Conservation (phyloP, 2,888 invertebrate species). For the Neoascia interrupta region DNA sequence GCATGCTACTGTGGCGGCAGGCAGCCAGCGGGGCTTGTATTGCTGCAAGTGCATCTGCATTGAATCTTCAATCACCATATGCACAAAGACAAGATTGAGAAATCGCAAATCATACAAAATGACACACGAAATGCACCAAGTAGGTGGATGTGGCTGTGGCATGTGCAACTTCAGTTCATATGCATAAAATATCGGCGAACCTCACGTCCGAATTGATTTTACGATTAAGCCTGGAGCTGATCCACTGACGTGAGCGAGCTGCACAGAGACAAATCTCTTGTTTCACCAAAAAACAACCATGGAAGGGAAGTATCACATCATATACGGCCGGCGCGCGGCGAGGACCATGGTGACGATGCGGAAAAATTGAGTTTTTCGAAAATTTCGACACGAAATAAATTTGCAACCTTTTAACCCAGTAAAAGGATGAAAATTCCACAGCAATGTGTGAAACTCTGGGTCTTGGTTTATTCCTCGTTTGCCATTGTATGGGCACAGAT, state of each 20-base stretch:
- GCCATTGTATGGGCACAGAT: no score
- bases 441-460: constrained; percentile 50
- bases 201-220: constrained; percentile 69
- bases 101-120: constrained; percentile 69
- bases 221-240: constrained; percentile 45
- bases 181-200: constrained; percentile 67
- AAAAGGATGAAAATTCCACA: constrained; percentile 37
- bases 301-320: background rate
- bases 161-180: constrained; percentile 39
- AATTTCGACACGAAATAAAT: constrained; percentile 68
- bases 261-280: constrained; percentile 60
- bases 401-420: constrained; percentile 69
- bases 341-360: constrained; percentile 39
- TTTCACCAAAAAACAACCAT: background rate
- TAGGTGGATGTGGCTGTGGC: constrained; percentile 4
- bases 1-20: constrained; percentile 30
- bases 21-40: no score
- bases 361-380: constrained; percentile 60
- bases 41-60: constrained; percentile 31
- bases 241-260: constrained; percentile 10
- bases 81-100: constrained; percentile 58
- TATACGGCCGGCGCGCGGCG: background rate
- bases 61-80: constrained; percentile 20
- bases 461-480: no score
- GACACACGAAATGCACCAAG: constrained; percentile 50